phyloP scores from a whole-genome alignment of 1,140 invertebrate genomes.

The Augochlora pura region DNA sequence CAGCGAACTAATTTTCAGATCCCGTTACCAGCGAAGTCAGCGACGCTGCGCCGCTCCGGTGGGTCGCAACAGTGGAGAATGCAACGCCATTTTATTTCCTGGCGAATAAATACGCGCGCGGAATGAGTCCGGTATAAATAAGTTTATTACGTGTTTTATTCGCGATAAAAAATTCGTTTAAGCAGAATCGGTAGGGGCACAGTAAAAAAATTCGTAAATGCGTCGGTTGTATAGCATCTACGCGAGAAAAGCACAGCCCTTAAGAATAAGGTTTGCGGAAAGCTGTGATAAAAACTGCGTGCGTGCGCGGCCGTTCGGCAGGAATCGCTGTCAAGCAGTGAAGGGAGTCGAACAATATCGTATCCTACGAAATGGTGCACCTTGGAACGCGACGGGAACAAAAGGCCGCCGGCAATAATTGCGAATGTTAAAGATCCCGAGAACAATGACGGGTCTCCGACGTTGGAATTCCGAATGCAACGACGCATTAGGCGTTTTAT shows the following conservation, averaged over 20 bases:
- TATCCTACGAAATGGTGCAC: no score
- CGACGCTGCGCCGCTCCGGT: background rate
- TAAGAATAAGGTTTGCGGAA: background rate
- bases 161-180: slow-evolving; percentile 4
- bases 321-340: background rate
- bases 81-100: background rate
- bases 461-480: background rate
- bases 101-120: background rate
- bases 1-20: background rate
- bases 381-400: no score
- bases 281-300: background rate
- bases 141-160: background rate
- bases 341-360: no score
- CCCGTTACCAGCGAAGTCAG: background rate
- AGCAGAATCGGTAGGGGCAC: background rate
- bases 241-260: background rate
- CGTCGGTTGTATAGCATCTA: background rate
- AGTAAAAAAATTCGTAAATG: background rate
- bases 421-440: background rate
- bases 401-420: background rate
- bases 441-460: background rate
- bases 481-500: background rate
- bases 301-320: background rate
- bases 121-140: background rate
- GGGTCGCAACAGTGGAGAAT: background rate